Conservation (phyloP, 2,113 vertebrate genomes). For the Chaenocephalus aceratus region DNA sequence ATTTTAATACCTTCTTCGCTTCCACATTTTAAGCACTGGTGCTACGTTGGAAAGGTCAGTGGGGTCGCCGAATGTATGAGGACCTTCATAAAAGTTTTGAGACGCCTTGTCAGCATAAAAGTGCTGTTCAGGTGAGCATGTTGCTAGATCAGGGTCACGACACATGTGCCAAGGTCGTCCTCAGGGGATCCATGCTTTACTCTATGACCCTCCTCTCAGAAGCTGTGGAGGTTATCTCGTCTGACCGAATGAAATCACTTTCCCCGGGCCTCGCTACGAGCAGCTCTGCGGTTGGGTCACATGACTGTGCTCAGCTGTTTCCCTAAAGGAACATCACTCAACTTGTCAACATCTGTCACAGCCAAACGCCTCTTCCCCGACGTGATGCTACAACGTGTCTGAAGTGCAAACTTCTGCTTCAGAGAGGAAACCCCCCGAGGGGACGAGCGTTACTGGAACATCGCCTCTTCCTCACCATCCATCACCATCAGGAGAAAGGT, state of each 20-base stretch:
- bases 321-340: conserved; percentile 51
- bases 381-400: conserved; percentile 24
- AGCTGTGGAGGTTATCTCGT: background rate
- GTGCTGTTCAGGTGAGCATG: background rate
- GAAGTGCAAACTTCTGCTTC: conserved; percentile 51
- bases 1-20: background rate
- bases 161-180: background rate
- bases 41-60: background rate
- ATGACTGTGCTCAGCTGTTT: conserved; percentile 33
- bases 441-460: conserved; percentile 12
- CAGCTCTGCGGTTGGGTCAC: conserved; percentile 17
- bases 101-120: background rate
- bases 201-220: background rate
- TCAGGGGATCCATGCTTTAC: background rate
- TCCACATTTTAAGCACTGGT: no score
- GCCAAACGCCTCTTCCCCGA: conserved; percentile 11
- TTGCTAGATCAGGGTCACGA: no score
- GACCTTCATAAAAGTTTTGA: background rate
- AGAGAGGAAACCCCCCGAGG: conserved; percentile 31
- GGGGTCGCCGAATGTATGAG: background rate
- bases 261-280: conserved; percentile 1
- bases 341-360: conserved; percentile 46
- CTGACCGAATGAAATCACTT: background rate
- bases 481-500: conserved; percentile 56
- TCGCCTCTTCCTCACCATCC: conserved; percentile 42